phyloP scores from a whole-genome alignment of 2,113 vertebrate species.

The Apistogramma diplotaenia region DNA sequence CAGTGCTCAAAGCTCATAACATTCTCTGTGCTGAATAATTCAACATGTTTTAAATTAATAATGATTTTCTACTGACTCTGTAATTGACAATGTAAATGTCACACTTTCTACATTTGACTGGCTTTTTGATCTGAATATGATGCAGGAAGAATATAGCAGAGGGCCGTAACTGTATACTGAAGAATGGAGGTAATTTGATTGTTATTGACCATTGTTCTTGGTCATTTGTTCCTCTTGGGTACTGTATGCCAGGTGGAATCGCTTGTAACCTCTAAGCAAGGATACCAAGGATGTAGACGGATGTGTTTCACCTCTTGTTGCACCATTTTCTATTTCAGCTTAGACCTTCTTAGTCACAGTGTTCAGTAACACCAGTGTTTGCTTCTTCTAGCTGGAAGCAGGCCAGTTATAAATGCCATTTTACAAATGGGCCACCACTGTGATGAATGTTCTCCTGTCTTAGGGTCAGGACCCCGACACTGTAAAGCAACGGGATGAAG shows the following conservation, averaged over 20 bases:
- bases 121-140: constrained; percentile 32
- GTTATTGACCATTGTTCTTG: constrained; percentile 33
- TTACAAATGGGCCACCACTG: constrained; percentile 36
- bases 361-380: constrained; percentile 1
- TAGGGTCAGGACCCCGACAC: constrained; percentile 46
- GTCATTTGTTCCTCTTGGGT: constrained; percentile 45
- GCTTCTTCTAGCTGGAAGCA: constrained; percentile 23
- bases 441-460: constrained; percentile 63
- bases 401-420: constrained; percentile 37
- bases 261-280: constrained; percentile 48
- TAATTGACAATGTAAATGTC: constrained; percentile 74
- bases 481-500: constrained; percentile 25
- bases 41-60: constrained; percentile 65
- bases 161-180: neutral
- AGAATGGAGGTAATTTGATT: neutral
- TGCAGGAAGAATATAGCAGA: neutral
- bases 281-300: constrained; percentile 18
- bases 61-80: constrained; percentile 56
- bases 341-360: neutral
- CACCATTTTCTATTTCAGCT: constrained; percentile 36
- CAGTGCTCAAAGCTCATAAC: constrained; percentile 31
- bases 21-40: constrained; percentile 65
- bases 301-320: constrained; percentile 42
- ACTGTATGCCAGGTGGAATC: constrained; percentile 13
- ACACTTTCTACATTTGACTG: constrained; percentile 39